These are phyloP conservation scores for Troides oblongomaculatus DNA, from an alignment of 2,888 invertebrate species.

Conservation along the genomic window DNA sequence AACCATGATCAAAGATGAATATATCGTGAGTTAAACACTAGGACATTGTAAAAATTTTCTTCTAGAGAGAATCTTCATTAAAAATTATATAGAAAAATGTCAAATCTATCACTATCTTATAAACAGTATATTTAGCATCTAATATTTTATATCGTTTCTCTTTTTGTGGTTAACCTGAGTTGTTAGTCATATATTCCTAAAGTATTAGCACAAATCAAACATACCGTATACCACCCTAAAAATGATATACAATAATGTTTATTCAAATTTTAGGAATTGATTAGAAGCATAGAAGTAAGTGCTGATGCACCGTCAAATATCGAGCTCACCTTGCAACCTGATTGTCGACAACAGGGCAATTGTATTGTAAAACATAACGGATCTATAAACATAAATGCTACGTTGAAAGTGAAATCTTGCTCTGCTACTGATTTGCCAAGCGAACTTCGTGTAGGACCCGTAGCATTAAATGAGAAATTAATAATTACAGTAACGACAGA, in stretches of 20 bases:
- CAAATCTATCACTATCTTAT: too few species aligned
- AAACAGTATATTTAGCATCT: too few species aligned
- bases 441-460: conserved; percentile 61
- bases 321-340: conserved; percentile 44
- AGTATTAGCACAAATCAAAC: not conserved
- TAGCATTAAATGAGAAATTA: conserved; percentile 84
- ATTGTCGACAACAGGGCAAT: conserved; percentile 41
- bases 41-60: not conserved
- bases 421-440: conserved; percentile 30
- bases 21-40: conserved; percentile 73
- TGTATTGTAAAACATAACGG: conserved; percentile 44
- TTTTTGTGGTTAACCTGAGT: too few species aligned
- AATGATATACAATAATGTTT: not conserved
- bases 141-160: too few species aligned
- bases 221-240: not conserved
- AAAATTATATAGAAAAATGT: too few species aligned
- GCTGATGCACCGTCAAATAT: conserved; percentile 40
- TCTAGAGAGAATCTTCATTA: too few species aligned
- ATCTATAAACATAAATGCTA: conserved; percentile 43
- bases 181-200: not conserved
- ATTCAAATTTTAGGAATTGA: conserved; percentile 44
- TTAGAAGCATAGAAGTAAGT: conserved; percentile 39
- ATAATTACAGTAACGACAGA: conserved; percentile 83
- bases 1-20: conserved; percentile 83
- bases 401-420: conserved; percentile 47